These are phyloP conservation scores for Prosapia bicincta DNA, from an alignment of 2,888 invertebrate species.

Conservation along the genomic window DNA sequence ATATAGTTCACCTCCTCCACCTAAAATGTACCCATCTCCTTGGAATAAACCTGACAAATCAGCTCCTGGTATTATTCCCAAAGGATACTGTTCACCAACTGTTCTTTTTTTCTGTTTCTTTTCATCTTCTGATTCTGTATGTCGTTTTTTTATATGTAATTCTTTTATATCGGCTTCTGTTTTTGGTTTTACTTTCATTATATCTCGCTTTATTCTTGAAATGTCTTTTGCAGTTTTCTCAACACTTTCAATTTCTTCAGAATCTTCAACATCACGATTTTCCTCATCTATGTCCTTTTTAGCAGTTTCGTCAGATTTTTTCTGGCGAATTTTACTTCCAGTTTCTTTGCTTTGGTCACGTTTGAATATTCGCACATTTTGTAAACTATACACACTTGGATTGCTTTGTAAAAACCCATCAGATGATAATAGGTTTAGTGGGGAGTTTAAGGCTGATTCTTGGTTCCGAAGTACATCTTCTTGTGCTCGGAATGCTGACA, in stretches of 20 bases:
- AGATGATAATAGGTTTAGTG: constrained; percentile 12
- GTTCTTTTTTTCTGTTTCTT: constrained; percentile 34
- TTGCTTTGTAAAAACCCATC: neutral
- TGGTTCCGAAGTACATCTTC: constrained; percentile 6
- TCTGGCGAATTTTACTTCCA: constrained; percentile 18
- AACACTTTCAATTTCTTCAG: constrained; percentile 6
- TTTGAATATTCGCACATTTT: constrained; percentile 34
- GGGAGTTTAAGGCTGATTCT: neutral
- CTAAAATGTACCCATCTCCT: constrained; percentile 32
- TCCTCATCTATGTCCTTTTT: constrained; percentile 11
- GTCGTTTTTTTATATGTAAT: constrained; percentile 5
- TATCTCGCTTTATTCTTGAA: constrained; percentile 1
- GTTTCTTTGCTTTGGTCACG: constrained; percentile 23
- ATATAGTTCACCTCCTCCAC: constrained; percentile 29
- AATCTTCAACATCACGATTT: constrained; percentile 4
- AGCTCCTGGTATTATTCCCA: constrained; percentile 34
- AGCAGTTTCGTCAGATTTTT: constrained; percentile 18
- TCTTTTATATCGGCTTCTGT: constrained; percentile 6
- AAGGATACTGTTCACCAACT: constrained; percentile 26
- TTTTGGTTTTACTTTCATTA: neutral
- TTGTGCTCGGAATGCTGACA: constrained; percentile 36
- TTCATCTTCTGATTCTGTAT: constrained; percentile 10
- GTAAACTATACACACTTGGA: constrained; percentile 13
- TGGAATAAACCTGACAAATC: constrained; percentile 33
- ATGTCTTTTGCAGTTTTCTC: constrained; percentile 6